These are phyloP conservation scores for Lethocerus indicus DNA, from an alignment of 1,140 invertebrate genomes.

Conservation along the genomic window DNA sequence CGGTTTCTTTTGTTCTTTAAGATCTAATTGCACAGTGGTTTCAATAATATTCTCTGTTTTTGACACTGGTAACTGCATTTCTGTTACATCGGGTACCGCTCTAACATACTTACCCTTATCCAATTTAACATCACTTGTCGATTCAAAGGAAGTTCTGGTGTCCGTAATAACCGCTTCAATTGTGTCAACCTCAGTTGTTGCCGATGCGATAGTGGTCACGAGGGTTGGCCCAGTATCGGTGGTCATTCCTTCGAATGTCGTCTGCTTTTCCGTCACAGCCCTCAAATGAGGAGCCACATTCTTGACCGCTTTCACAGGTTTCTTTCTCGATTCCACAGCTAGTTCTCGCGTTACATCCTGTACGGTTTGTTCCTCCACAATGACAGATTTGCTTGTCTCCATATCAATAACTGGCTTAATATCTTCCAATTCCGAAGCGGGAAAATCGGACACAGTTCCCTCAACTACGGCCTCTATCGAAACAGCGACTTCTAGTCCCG, in stretches of 20 bases:
- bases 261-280: slow-evolving; percentile 7
- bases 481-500: slow-evolving; percentile 13
- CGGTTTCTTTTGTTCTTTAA: background rate
- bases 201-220: background rate
- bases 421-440: background rate
- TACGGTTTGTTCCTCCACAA: slow-evolving; percentile 8
- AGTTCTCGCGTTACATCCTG: slow-evolving; percentile 9
- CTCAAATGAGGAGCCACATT: slow-evolving; percentile 9
- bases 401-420: slow-evolving; percentile 4
- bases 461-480: background rate
- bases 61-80: slow-evolving; percentile 2
- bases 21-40: background rate
- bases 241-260: slow-evolving; percentile 1
- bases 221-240: background rate
- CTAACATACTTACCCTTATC: background rate
- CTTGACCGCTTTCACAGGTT: slow-evolving; percentile 4
- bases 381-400: slow-evolving; percentile 7
- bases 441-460: background rate
- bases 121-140: background rate
- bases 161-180: slow-evolving; percentile 5
- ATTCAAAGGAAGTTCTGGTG: background rate
- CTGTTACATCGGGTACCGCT: slow-evolving; percentile 3
- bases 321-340: slow-evolving; percentile 1
- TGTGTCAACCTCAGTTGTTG: background rate
- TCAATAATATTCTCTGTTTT: slow-evolving; percentile 2